Evolutionary conservation across 2,113 vertebrate species (phyloP), one percentile per base, ranked within the genome.

Genomic region (Polyodon spathula): DNA sequence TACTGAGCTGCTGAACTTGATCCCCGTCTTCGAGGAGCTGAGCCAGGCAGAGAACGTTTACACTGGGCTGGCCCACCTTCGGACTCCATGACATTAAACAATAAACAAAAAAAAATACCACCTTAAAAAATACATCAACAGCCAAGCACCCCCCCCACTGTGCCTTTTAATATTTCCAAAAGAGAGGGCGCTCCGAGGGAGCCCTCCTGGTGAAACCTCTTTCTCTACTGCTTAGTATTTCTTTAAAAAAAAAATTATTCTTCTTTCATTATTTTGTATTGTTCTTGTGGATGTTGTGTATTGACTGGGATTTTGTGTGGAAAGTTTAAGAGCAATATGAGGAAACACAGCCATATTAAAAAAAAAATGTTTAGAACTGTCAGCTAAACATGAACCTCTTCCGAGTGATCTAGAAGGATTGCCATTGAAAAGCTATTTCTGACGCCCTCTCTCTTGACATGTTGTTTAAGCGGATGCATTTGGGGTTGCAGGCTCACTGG

Each of bases 1-100:
- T 54, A 86, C 86, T 0, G 92, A 94, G 72, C 81, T 94, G 74
- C 86, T 93, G 65, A 89, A 89, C 68, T 84, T 94, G 42, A 84
- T 94, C 66, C 91, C 92, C 0, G 78, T 92, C 68, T 93, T 94
- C 48, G 91, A 94, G 77, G 91, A 92, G 69, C 76, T 94, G 9
- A 93, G 92, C 7, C 81, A 79, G 64, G 81, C 89, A 0, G 91
- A 93, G 7, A 76, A 93, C 37, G 80, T 93, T 69, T 94, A 92
- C 71, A 70, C 83, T 68, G 85, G 81, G 73, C 87, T 93, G 56
- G 88, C 88, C 72, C 87, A 91, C 73, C 81, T 93, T 27, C 82
- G 87, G 63, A 86, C 85, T 58, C 88, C 84, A 14, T 92, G 75
- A 69, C 61, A 8, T 8, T 27, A 38, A 51, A 51, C 40, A 50